phyloP scores from a whole-genome alignment of 2,113 vertebrate genomes.

The Pedionomus torquatus region DNA sequence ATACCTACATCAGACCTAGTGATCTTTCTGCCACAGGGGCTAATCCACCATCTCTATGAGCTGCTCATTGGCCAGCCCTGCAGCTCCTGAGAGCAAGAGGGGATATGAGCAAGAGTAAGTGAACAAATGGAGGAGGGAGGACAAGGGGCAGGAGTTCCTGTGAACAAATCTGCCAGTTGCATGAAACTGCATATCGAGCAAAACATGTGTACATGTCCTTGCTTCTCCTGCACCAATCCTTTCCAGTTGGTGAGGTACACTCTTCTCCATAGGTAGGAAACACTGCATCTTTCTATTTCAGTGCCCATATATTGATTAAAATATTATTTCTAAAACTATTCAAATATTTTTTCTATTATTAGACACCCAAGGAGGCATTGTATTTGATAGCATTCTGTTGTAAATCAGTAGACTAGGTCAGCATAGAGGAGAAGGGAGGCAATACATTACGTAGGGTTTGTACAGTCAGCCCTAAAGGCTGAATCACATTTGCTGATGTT shows the following conservation, averaged over 20 bases:
- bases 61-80: neutral
- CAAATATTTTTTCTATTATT: neutral
- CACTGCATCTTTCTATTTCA: neutral
- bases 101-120: neutral
- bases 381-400: neutral
- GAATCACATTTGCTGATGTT: slow-evolving; percentile 11
- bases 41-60: slow-evolving; percentile 5
- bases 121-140: neutral
- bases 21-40: neutral
- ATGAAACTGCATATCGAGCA: neutral
- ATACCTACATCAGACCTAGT: neutral
- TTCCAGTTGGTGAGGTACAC: neutral
- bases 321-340: neutral
- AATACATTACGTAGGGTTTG: neutral
- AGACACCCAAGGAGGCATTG: neutral
- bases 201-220: neutral
- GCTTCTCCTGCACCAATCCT: neutral
- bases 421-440: neutral
- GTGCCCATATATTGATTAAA: neutral
- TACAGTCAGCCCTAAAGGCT: neutral
- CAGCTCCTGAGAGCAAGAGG: neutral
- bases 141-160: neutral
- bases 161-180: neutral
- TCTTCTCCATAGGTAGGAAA: neutral
- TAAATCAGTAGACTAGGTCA: neutral